A percentile compares a stretch with the other conserved stretches of the same genome.
These are phyloP conservation scores for Corythornis vintsioides DNA, from an alignment of 2,113 vertebrate genomes.

Conservation along the genomic window DNA sequence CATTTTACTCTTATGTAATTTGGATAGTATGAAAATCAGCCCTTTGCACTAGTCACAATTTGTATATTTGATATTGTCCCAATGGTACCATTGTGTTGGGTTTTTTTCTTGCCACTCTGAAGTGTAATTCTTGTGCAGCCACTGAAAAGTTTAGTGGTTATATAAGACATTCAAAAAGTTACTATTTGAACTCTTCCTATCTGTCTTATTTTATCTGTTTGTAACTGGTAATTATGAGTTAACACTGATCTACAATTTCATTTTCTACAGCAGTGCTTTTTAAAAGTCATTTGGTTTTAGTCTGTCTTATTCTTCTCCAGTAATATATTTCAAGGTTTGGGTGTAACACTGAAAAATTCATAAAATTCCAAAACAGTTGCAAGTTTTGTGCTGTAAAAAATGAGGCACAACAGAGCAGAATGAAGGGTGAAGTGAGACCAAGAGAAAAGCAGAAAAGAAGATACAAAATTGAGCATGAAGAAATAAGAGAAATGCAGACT, in stretches of 20 bases:
- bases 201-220: constrained; percentile 34
- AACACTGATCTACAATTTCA: neutral
- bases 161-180: neutral
- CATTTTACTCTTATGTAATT: neutral
- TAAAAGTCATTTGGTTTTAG: neutral
- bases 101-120: neutral
- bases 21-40: neutral
- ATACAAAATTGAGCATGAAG: rapidly evolving
- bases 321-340: neutral
- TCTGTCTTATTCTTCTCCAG: constrained; percentile 3
- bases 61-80: neutral
- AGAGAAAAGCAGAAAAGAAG: neutral
- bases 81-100: rapidly evolving
- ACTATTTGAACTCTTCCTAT: constrained; percentile 7
- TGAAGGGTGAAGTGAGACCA: neutral
- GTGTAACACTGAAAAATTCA: neutral
- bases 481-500: neutral
- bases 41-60: neutral
- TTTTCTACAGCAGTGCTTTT: neutral
- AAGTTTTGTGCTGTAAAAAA: neutral
- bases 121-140: neutral
- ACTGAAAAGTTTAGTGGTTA: constrained; percentile 28
- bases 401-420: neutral
- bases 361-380: neutral
- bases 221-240: constrained; percentile 39